phyloP scores from a whole-genome alignment of 2,888 invertebrate genomes.

The Escarpia spicata region DNA sequence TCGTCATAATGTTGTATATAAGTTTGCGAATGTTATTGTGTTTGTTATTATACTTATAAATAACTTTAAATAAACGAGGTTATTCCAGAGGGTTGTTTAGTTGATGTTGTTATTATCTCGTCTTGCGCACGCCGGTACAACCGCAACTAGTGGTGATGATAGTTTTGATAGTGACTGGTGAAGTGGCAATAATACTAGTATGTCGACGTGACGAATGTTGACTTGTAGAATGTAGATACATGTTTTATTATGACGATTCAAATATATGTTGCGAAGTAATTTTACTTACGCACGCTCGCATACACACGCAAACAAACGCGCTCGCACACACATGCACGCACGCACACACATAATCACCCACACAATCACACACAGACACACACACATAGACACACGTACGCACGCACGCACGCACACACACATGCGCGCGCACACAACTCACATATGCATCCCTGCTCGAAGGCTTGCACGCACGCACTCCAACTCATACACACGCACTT shows the following conservation, averaged over 20 bases:
- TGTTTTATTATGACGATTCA: too few relatives aligned
- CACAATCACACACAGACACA: too few relatives aligned
- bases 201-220: too few relatives aligned
- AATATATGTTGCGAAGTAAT: too few relatives aligned
- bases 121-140: too few relatives aligned
- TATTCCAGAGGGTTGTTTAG: background rate
- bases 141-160: background rate
- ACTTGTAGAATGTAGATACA: too few relatives aligned
- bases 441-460: background rate
- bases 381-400: too few relatives aligned
- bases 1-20: background rate
- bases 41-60: background rate
- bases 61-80: background rate
- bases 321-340: background rate
- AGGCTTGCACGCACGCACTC: background rate
- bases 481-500: background rate
- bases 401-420: too few relatives aligned
- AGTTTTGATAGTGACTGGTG: background rate
- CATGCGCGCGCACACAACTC: background rate
- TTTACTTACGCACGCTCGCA: background rate
- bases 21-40: background rate
- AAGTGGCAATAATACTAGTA: too few relatives aligned
- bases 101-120: background rate
- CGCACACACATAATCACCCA: background rate
- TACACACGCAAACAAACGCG: background rate